Base-by-base conservation (phyloP, 1,140 invertebrate species). In the Heliothis subflexa region DNA sequence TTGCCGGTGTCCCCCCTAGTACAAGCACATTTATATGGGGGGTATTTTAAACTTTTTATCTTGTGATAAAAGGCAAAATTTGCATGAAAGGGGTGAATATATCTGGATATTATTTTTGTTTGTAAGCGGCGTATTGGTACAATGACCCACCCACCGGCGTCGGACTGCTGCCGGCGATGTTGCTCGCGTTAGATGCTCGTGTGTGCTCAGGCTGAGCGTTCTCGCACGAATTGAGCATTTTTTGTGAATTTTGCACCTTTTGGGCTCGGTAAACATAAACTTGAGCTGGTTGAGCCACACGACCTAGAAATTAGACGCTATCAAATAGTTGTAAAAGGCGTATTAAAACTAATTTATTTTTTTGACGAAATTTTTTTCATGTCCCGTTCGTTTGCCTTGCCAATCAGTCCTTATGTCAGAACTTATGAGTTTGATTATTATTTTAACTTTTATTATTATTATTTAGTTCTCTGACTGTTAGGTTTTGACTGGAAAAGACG, bases 351-450 rank as follows among this genome's bases (percentile, higher is more conserved):
- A 40, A 68, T 66, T 78, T 78, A 59, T 78, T 78, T 33, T 68
- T 21, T 59, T 73, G 52, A 59, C 25, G 7, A 28, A 16, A 18
- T 52, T 11, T 14, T 66, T 33, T 61, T 49, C 14, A 50, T 68
- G n/a, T 74, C 50, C 52, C 1, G 3, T 78, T 73, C 66, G 28
- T 54, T 50, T 79, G 45, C 71, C 81, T 82, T 82, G 81, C 81
- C 81, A 79, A 79, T 55, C 28, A 79, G 68, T 79, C 77, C 73
- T 79, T 79, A 79, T 79, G 73, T 73, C 59, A 45, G 40, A 62
- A 78, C 40, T 68, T 81, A 57, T 74, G 71, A 49, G 9, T 71
- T 79, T 70, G 70, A 68, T 68, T 66, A 33, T 68, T 75, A 33
- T 68, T 75, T 55, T 73, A 21, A 52, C 25, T 55, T 61, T 77